Base-by-base conservation (phyloP, 2,797 vertebrate genomes). In the Helarctos malayanus region DNA sequence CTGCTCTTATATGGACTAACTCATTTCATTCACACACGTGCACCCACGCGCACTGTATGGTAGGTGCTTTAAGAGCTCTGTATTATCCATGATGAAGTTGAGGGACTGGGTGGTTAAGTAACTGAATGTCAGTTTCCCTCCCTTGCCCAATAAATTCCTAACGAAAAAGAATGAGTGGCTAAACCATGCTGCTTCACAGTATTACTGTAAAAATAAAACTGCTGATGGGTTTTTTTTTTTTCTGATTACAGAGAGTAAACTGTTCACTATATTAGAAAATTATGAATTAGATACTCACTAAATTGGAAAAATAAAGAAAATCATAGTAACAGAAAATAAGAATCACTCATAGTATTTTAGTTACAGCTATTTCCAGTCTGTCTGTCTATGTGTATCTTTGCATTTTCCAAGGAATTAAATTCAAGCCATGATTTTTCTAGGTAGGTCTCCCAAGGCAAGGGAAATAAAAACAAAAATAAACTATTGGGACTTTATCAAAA, bases 161-260 rank as follows among this genome's bases (percentile, higher is more conserved):
- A 63, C 61, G 59, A 88, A 68, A 63, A 73, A 71, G 68, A 23
- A 35, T 6, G 38, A 79, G 59, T 38, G 6, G 14, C 27, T 75
- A 38, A 59, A 35, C 76, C 86, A n/a, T 10, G 57, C 27, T 52
- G 8, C 38, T 69, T 13, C 21, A 10, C n/a, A 29, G 83, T 38
- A 12, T 32, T 8, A 15, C 65, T 96, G 69, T 76, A 81, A 96
- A 94, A 95, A 81, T 54, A 95, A 96, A 92, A 89, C 9, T 80
- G 52, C 54, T 45, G 35, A 56, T 27, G 27, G 35, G 41, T 41
- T 41, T 32, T 76, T 87, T 86, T 86, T 85, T 94, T 84, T 92
- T n/a, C 90, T 96, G 91, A 84, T 91, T 80, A 47, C 32, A 76
- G 79, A 90, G 63, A 90, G 71, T 41, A 86, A 76, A 84, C 80